A percentile compares a stretch with the other conserved stretches of the same genome.
These are phyloP conservation scores for Hyla sarda DNA, from an alignment of 2,113 vertebrate genomes.

Conservation along the genomic window DNA sequence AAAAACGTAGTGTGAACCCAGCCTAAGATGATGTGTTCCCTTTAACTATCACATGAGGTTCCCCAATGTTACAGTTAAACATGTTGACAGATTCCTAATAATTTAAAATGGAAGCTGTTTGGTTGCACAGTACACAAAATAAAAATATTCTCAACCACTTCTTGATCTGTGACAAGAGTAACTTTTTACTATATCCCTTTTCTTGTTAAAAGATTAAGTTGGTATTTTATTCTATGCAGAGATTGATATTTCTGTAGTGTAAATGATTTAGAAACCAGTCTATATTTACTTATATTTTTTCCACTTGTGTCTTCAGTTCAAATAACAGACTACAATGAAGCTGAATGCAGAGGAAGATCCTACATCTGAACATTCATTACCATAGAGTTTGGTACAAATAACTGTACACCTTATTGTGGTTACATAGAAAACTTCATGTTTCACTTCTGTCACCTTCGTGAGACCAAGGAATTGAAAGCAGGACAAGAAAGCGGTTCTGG, in stretches of 20 bases:
- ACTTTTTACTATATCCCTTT: background rate
- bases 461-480: constrained; percentile 53
- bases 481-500: constrained; percentile 17
- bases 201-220: background rate
- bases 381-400: constrained; percentile 5
- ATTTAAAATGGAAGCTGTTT: background rate
- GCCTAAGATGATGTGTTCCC: too few relatives aligned
- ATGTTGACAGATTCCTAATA: background rate
- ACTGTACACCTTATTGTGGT: constrained; percentile 34
- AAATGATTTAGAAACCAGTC: background rate
- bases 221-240: background rate
- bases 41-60: too few relatives aligned
- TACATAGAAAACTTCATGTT: constrained; percentile 43
- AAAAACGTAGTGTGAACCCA: too few relatives aligned
- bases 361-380: background rate
- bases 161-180: background rate
- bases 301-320: background rate
- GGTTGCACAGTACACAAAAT: background rate
- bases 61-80: too few relatives aligned
- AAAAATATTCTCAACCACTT: background rate
- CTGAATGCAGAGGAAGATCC: background rate
- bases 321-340: background rate
- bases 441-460: constrained; percentile 47
- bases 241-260: background rate
- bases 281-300: background rate